A percentile compares a stretch with the other conserved stretches of the same genome.
These are phyloP conservation scores for Neodontobutis hainanensis DNA, from an alignment of 2,113 vertebrate genomes.

Conservation along the genomic window DNA sequence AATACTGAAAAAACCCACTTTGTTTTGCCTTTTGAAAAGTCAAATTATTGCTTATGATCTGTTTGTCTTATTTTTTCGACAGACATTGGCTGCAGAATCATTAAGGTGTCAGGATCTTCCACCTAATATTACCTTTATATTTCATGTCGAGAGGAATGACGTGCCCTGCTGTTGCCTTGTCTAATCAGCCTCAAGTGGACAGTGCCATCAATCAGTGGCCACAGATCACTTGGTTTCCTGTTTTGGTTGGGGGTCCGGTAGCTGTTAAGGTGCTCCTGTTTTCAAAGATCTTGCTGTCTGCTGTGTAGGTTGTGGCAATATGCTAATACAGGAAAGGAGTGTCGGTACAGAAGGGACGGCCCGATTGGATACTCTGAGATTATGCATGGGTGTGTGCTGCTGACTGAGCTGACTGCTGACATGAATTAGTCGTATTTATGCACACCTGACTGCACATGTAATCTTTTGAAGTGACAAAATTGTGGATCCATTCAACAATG, in stretches of 20 bases:
- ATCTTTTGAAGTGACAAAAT: too few species aligned
- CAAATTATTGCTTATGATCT: background rate
- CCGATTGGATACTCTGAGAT: background rate
- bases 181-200: slow-evolving; percentile 47
- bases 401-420: background rate
- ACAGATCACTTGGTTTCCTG: slow-evolving; percentile 56
- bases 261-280: slow-evolving; percentile 1
- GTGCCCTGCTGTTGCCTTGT: background rate
- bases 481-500: too few species aligned
- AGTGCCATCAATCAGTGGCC: slow-evolving; percentile 31
- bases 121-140: slow-evolving; percentile 62
- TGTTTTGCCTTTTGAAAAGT: background rate
- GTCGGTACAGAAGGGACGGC: slow-evolving; percentile 8
- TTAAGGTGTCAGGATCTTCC: slow-evolving; percentile 51
- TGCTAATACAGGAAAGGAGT: slow-evolving; percentile 1
- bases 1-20: background rate
- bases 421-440: background rate
- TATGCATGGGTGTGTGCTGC: slow-evolving; percentile 3
- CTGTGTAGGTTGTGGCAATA: background rate
- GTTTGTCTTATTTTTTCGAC: slow-evolving; percentile 13
- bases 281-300: background rate
- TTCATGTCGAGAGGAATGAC: slow-evolving; percentile 47
- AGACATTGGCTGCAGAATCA: slow-evolving; percentile 39
- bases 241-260: slow-evolving; percentile 13
- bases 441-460: background rate